Evolutionary conservation across 2,113 vertebrate genomes (phyloP).

Genomic region (Turnix velox): DNA sequence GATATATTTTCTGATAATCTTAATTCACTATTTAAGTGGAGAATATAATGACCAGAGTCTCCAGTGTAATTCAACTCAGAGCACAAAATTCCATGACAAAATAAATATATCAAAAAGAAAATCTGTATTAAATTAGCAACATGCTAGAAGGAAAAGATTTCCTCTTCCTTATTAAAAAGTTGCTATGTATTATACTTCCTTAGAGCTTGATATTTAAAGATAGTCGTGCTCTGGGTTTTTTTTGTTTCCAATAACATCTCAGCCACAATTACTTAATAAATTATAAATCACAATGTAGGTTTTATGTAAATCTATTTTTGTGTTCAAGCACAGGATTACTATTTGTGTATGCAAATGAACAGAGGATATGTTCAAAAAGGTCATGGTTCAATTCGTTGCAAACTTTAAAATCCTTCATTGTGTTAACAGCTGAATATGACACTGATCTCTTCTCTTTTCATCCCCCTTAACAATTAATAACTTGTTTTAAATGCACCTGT

Average conservation of each 20-base stretch:
- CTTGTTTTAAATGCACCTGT: slow-evolving; percentile 73
- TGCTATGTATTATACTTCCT: background rate
- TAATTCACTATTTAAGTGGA: background rate
- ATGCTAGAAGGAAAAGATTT: background rate
- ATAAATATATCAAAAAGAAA: background rate
- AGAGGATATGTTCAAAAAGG: slow-evolving; percentile 57
- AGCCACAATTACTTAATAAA: slow-evolving; percentile 60
- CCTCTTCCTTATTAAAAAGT: background rate
- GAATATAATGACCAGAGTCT: background rate
- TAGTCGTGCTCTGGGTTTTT: slow-evolving; percentile 1
- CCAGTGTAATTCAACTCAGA: background rate
- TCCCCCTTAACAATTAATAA: slow-evolving; percentile 51
- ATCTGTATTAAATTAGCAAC: slow-evolving; percentile 12
- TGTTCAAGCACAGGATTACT: slow-evolving; percentile 55
- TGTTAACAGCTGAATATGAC: slow-evolving; percentile 49
- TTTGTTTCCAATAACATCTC: slow-evolving; percentile 40
- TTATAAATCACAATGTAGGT: slow-evolving; percentile 46
- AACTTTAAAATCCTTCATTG: slow-evolving; percentile 59
- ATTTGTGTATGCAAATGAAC: slow-evolving; percentile 49
- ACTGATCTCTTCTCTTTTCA: background rate
- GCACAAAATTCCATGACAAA: background rate
- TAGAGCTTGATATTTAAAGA: background rate
- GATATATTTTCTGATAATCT: background rate
- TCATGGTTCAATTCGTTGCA: slow-evolving; percentile 61
- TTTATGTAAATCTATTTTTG: slow-evolving; percentile 51